Conservation (phyloP, 2,888 invertebrate species). For the Chesias legatella region DNA sequence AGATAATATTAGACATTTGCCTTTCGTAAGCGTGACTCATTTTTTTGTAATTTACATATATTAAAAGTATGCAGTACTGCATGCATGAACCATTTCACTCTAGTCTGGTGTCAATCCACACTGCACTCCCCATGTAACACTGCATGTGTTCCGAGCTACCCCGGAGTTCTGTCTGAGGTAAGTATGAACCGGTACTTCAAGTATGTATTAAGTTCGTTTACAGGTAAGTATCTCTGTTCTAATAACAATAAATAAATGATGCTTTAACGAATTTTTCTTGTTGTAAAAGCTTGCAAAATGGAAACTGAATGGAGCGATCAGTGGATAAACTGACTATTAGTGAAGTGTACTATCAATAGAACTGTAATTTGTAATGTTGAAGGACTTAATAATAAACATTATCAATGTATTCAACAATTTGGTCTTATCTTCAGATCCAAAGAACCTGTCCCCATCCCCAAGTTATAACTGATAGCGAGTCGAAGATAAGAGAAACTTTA, state of each 20-base stretch:
- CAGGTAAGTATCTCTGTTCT: constrained; percentile 45
- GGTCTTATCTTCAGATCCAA: constrained; percentile 70
- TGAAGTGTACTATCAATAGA: constrained; percentile 51
- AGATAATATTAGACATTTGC: too few species aligned
- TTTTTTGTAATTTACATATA: too few species aligned
- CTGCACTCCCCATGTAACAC: constrained; percentile 11
- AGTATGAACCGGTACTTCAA: constrained; percentile 29
- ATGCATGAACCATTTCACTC: too few species aligned
- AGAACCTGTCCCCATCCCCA: constrained; percentile 55
- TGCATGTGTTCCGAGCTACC: constrained; percentile 21
- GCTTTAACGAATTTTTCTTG: constrained; percentile 57
- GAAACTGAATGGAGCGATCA: constrained; percentile 64
- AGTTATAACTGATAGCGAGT: constrained; percentile 22
- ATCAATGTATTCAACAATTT: constrained; percentile 37
- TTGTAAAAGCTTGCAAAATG: constrained; percentile 74
- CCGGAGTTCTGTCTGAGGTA: constrained; percentile 28
- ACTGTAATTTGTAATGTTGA: constrained; percentile 46
- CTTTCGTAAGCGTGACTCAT: too few species aligned
- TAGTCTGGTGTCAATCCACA: too few species aligned
- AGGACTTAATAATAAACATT: constrained; percentile 58
- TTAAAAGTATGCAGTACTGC: too few species aligned
- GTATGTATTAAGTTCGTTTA: background rate
- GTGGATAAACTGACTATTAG: constrained; percentile 51
- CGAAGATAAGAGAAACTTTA: constrained; percentile 1
- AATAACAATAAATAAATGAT: constrained; percentile 18